Conservation (phyloP, 2,888 invertebrate species). For the Vandiemenella viatica region DNA sequence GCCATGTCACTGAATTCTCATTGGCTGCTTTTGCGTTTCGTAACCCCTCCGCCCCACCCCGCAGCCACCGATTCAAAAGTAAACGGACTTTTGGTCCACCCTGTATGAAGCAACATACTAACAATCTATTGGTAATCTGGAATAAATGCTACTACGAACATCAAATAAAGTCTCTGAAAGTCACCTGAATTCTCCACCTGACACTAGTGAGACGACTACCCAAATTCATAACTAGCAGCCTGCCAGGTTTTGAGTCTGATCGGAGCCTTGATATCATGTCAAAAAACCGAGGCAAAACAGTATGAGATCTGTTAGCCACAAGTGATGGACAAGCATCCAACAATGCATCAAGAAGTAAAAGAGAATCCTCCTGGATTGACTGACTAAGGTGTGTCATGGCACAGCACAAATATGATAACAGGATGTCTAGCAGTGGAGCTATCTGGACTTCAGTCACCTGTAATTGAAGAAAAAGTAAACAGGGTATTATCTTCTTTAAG, state of each 20-base stretch:
- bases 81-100: too few species aligned
- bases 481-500: background rate
- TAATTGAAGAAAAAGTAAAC: conserved; percentile 11
- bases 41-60: too few species aligned
- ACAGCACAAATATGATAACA: conserved; percentile 68
- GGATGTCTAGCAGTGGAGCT: conserved; percentile 57
- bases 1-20: too few species aligned
- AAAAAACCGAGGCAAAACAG: conserved; percentile 63
- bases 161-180: too few species aligned
- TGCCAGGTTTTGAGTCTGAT: conserved; percentile 45
- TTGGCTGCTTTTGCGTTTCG: too few species aligned
- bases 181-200: conserved; percentile 52
- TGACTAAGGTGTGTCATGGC: conserved; percentile 80
- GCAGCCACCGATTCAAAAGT: too few species aligned
- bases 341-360: conserved; percentile 63
- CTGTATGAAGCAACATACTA: too few species aligned
- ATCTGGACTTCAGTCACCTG: conserved; percentile 36
- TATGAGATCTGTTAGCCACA: conserved; percentile 48
- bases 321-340: conserved; percentile 47
- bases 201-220: conserved; percentile 56
- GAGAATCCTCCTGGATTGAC: conserved; percentile 67
- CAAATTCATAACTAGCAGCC: conserved; percentile 53
- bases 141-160: too few species aligned
- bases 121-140: too few species aligned
- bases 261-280: conserved; percentile 68